Evolutionary conservation across 2,888 invertebrate genomes (phyloP).

Genomic region (Escarpia spicata): DNA sequence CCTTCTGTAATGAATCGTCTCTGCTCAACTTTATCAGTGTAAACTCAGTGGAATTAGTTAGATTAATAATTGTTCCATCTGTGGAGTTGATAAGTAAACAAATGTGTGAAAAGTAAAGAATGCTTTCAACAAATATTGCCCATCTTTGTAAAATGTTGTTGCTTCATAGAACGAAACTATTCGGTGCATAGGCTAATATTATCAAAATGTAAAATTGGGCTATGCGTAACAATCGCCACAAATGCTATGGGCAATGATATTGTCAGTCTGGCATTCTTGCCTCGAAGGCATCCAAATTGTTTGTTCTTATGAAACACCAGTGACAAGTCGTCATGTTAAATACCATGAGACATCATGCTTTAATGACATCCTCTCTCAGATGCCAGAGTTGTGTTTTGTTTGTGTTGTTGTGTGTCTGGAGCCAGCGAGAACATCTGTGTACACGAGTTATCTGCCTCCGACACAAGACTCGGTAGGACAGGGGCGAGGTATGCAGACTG

Average conservation of each 20-base stretch:
- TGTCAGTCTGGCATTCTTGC: neutral
- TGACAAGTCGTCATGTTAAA: neutral
- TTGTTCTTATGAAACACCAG: neutral
- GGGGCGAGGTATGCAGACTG: neutral
- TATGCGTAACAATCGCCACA: neutral
- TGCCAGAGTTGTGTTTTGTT: neutral
- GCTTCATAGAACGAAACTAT: neutral
- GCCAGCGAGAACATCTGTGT: neutral
- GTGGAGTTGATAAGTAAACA: neutral
- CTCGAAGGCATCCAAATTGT: neutral
- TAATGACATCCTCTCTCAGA: neutral
- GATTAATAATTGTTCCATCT: neutral
- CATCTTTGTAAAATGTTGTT: neutral
- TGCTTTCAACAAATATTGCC: neutral
- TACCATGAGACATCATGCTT: neutral
- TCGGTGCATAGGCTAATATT: neutral
- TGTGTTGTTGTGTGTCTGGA: neutral
- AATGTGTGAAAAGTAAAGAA: too few species aligned
- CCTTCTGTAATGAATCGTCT: neutral
- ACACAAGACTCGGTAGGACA: neutral
- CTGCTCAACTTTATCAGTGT: neutral
- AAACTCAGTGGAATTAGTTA: neutral
- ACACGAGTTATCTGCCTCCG: neutral
- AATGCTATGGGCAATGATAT: neutral
- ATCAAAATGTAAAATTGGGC: neutral